phyloP scores from a whole-genome alignment of 2,797 vertebrate species.

The Pseudomugil tenellus region DNA sequence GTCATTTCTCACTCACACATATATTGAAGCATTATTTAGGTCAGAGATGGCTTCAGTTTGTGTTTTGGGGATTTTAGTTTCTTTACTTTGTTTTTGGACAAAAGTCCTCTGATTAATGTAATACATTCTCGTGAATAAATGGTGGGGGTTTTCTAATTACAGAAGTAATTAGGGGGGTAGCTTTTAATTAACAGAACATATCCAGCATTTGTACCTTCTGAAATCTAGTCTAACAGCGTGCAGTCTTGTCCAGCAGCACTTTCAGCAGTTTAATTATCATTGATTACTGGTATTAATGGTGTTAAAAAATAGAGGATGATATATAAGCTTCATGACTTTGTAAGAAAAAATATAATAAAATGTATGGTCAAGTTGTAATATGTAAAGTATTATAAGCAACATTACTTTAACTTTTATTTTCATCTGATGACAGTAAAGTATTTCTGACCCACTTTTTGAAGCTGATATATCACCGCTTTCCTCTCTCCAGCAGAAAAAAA shows the following conservation, averaged over 20 bases:
- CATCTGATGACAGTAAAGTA: conserved; percentile 48
- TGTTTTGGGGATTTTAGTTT: conserved; percentile 8
- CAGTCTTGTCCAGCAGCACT: conserved; percentile 37
- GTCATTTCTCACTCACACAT: not conserved
- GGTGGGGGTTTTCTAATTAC: conserved; percentile 62
- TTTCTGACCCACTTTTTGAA: conserved; percentile 65
- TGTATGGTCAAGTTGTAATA: conserved; percentile 28
- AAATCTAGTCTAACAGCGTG: conserved; percentile 47
- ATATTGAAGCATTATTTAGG: not conserved
- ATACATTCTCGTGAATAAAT: conserved; percentile 51
- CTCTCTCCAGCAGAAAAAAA: conserved; percentile 36
- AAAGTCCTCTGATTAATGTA: conserved; percentile 41
- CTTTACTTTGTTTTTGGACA: conserved; percentile 1
- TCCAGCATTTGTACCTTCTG: conserved; percentile 55
- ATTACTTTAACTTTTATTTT: conserved; percentile 46
- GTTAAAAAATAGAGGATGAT: conserved; percentile 28
- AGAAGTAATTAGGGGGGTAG: conserved; percentile 63
- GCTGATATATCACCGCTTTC: conserved; percentile 64
- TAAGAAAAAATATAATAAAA: too few species aligned
- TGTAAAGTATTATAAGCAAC: conserved; percentile 12
- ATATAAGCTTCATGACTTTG: too few species aligned
- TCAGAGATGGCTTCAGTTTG: not conserved
- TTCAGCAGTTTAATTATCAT: conserved; percentile 46
- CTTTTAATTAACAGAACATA: conserved; percentile 74
- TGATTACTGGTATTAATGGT: conserved; percentile 59